Evolutionary conservation across 2,113 vertebrate genomes (phyloP), one percentile per base, ranked within the genome.

Genomic region (Pollachius pollachius): DNA sequence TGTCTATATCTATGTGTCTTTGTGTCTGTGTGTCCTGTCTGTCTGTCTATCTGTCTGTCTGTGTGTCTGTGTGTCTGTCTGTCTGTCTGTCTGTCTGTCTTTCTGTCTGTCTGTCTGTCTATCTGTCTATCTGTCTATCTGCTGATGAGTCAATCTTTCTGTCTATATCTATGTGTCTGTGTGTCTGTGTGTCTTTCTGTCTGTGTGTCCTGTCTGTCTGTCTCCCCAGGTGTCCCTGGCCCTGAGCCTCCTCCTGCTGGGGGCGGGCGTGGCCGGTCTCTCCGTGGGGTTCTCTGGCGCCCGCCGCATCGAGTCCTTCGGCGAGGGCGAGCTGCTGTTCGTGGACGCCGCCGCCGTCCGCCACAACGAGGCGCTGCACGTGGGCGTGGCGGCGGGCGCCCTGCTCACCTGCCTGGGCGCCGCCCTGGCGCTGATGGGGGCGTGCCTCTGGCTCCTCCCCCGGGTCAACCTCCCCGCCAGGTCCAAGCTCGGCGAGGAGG

Each of bases 231-330:
- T 97, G 75, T 95, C 94, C 91, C 94, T 98, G 91, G 85, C 93
- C 56, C 82, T 94, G 3, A 95, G 96, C 69, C 69, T 97, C 73
- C 89, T 94, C 5, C 89, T 96, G 61, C 90, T 99, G 73, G 84
- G 83, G 16, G 81, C 83, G 13, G 88, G 88, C 13, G n/a, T 85
- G 1, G 74, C 74, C 70, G 81, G 77, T 27, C 69, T 90, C 54
- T 88, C 94, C 0, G 94, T 94, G 57, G 92, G 95, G 63, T 97
- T 93, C 77, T 89, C 94, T 23, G 91, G 95, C 66, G 91, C 95
- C 15, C 91, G 92, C 0, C 97, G 93, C 87, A 96, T 98, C 0
- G 97, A 97, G 91, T 95, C 95, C 0, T 96, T 99, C 0, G 95
- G 96, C 0, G 95, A 94, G 67, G 95, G 95, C 13, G 94, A 95